Evolutionary conservation across 2,888 invertebrate species (phyloP).

Genomic region (Acrobasis repandana): DNA sequence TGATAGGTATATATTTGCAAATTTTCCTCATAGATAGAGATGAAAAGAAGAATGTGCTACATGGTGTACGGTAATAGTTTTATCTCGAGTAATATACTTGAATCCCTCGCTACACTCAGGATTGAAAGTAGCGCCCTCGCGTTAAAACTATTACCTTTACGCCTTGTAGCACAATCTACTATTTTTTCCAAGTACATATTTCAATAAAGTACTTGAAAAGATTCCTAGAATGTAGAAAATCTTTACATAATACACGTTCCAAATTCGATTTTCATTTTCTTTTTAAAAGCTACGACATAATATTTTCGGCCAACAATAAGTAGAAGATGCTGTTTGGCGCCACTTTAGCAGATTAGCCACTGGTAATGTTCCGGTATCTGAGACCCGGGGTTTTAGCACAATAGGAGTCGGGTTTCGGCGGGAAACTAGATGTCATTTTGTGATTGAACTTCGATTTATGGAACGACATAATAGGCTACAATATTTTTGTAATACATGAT

Average conservation of each 20-base stretch:
- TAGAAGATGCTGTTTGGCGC: slow-evolving; percentile 44
- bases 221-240: not conserved
- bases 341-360: slow-evolving; percentile 66
- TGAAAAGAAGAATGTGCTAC: too few species aligned
- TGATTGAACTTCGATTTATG: slow-evolving; percentile 52
- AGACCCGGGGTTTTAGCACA: slow-evolving; percentile 40
- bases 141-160: too few species aligned
- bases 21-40: too few species aligned
- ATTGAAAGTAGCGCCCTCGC: too few species aligned
- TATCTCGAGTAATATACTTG: too few species aligned
- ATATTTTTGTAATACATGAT: not conserved
- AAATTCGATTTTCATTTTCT: slow-evolving; percentile 14
- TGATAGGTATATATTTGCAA: too few species aligned
- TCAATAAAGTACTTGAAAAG: not conserved
- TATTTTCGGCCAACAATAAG: slow-evolving; percentile 52
- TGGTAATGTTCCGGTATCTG: slow-evolving; percentile 57
- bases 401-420: slow-evolving; percentile 39
- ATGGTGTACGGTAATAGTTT: too few species aligned
- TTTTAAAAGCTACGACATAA: slow-evolving; percentile 33
- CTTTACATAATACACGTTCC: not conserved
- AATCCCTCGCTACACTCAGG: too few species aligned
- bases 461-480: slow-evolving; percentile 25
- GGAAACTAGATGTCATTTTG: slow-evolving; percentile 51
- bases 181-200: too few species aligned
- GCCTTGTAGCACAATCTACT: too few species aligned